Evolutionary conservation across 2,113 vertebrate genomes (phyloP), one percentile per base, ranked within the genome.

Genomic region (Platichthys stellatus): DNA sequence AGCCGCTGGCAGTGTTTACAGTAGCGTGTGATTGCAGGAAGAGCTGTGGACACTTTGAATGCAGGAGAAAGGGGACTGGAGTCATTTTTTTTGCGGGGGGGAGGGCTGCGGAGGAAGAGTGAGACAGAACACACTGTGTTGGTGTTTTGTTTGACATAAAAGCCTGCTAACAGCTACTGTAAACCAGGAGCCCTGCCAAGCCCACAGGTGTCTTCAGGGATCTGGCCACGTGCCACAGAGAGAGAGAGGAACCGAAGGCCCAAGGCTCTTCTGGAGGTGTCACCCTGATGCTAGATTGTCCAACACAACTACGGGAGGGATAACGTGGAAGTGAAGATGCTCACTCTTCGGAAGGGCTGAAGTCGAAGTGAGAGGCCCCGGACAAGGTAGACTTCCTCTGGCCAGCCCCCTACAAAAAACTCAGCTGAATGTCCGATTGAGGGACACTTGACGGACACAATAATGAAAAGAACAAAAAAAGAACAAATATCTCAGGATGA

Each of bases 121-220:
- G 77, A 74, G 78, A 74, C 75, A 79, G 78, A 77, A 77, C 64
- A 53, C 86, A 87, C 76, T 81, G 88, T 89, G 85, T 88, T 64
- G 69, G 76, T 87, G 87, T 89, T 91, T 91, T 89, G 90, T 90
- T 91, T 80, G 87, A 92, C 83, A 89, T 80, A 80, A 89, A 91
- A 80, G 74, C 71, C 80, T 38, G 77, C 90, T 83, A 86, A 89
- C 88, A 81, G 83, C 85, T 81, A 87, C 84, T 79, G 89, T 89
- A 90, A 85, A 88, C 83, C 81, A 87, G 85, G 85, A 90, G 83
- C 84, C 70, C 72, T 84, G 91, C 89, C 91, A 92, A 89, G 70
- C 88, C 90, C 88, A 90, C 86, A 86, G 87, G 89, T 88, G 90
- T 89, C 90, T 90, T 84, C 66, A 0, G 76, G 83, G 79, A 86